Evolutionary conservation across 2,113 vertebrate species (phyloP), one percentile per base, ranked within the genome.

Genomic region (Egretta garzetta): DNA sequence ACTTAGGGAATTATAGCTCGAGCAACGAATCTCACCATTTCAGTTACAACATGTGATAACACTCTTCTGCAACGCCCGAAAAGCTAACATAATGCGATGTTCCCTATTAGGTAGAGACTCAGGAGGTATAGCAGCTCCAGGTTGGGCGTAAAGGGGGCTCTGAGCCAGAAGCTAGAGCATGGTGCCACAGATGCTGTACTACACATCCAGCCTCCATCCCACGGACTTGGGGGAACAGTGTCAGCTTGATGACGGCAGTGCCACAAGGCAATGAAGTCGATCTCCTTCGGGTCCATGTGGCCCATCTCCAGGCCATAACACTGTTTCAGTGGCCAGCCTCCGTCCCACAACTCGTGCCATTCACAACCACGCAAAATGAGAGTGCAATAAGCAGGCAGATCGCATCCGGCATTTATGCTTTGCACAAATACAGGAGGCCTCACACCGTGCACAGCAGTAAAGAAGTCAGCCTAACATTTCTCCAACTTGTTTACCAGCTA

Each of bases 1-100:
- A 74, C 86, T 88, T 63, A 2, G 12, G 67, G 88, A 98, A 95
- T 95, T 89, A 94, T 56, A 94, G 41, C 82, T 82, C 0, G 1
- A 95, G 95, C 75, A 96, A 97, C 76, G 90, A 85, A 95, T 97
- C 85, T 97, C 94, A 96, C 83, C 86, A 81, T 79, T 97, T 97
- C 88, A 58, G 73, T 59, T 96, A 67, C 56, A 91, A 68, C 82
- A 96, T 88, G 86, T 81, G 95, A 92, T 53, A 89, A 33, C 3
- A 8, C 63, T 90, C 74, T 75, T 67, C 88, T 92, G 85, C 75
- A 90, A 30, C 72, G 55, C 59, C 62, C 79, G 4, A 55, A 59
- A 87, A 77, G 55, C 63, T 56, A 72, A 60, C 82, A 75, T 50
- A 77, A 81, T 66, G 27, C 63, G 43, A 94, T 86, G 52, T 75